A percentile compares a stretch with the other conserved stretches of the same genome.
Conservation (phyloP, 2,888 invertebrate genomes). For the Muscina levida region DNA sequence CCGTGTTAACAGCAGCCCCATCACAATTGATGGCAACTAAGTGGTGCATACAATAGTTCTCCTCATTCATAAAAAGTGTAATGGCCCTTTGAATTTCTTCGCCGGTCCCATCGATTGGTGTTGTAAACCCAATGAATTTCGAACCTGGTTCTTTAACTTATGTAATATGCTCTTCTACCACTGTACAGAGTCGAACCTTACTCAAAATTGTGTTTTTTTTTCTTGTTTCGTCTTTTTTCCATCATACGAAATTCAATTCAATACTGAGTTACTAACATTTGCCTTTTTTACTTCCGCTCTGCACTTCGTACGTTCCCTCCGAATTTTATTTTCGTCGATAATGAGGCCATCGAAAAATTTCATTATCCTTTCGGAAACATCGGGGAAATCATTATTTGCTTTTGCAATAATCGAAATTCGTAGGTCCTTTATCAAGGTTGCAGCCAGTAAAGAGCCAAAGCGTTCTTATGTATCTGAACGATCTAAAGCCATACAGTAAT, state of each 20-base stretch:
- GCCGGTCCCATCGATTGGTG: conserved; percentile 34
- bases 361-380: background rate
- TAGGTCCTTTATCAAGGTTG: background rate
- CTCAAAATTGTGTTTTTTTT: conserved; percentile 11
- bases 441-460: background rate
- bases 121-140: conserved; percentile 13
- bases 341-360: conserved; percentile 17
- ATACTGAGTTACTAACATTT: background rate
- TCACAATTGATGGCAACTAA: conserved; percentile 38
- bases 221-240: conserved; percentile 10
- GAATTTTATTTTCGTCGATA: conserved; percentile 33
- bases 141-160: conserved; percentile 1
- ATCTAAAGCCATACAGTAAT: background rate
- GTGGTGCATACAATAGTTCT: conserved; percentile 25
- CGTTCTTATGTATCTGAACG: background rate
- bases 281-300: conserved; percentile 15
- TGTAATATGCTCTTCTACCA: no score
- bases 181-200: background rate
- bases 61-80: conserved; percentile 19
- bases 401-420: background rate
- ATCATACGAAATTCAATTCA: conserved; percentile 16
- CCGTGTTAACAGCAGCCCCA: conserved; percentile 32
- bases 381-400: background rate
- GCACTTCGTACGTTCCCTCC: conserved; percentile 30
- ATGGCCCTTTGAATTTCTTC: conserved; percentile 30